Conservation (phyloP, 1,140 invertebrate genomes). For the Anoplolepis gracilipes region DNA sequence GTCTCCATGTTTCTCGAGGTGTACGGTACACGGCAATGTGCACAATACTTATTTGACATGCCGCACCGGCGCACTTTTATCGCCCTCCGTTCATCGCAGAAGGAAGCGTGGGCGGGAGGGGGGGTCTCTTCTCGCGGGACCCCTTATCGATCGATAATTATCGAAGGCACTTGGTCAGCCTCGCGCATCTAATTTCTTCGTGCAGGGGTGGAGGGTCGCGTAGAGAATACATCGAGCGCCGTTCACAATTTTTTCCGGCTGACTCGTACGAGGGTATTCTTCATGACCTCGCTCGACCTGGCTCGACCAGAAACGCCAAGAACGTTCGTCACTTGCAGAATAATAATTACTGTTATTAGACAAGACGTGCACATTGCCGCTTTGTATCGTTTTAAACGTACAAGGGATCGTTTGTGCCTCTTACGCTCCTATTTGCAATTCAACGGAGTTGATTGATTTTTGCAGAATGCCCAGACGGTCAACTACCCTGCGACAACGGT, state of each 20-base stretch:
- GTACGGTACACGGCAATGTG: conserved; percentile 77
- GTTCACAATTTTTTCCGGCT: conserved; percentile 36
- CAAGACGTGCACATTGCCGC: conserved; percentile 50
- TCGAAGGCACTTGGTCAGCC: conserved; percentile 62
- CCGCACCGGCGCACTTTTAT: conserved; percentile 36
- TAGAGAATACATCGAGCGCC: conserved; percentile 4
- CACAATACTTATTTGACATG: conserved; percentile 70
- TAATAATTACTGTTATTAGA: conserved; percentile 18
- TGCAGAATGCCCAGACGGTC: conserved; percentile 84
- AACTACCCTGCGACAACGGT: conserved; percentile 88
- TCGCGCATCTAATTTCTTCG: conserved; percentile 54
- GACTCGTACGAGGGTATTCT: conserved; percentile 33
- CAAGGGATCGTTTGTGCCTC: neutral
- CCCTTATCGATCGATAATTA: conserved; percentile 68
- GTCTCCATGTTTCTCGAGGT: conserved; percentile 36
- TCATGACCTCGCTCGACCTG: conserved; percentile 4
- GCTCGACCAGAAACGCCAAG: neutral
- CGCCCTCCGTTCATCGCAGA: conserved; percentile 14
- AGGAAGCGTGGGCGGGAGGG: no score
- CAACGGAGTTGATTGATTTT: conserved; percentile 61
- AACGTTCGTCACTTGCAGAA: neutral
- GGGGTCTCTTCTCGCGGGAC: conserved; percentile 60
- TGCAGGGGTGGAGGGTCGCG: conserved; percentile 26
- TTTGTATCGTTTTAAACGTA: conserved; percentile 14
- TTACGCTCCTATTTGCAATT: neutral